phyloP scores from a whole-genome alignment of 1,140 invertebrate genomes.

The Cotesia vestalis region DNA sequence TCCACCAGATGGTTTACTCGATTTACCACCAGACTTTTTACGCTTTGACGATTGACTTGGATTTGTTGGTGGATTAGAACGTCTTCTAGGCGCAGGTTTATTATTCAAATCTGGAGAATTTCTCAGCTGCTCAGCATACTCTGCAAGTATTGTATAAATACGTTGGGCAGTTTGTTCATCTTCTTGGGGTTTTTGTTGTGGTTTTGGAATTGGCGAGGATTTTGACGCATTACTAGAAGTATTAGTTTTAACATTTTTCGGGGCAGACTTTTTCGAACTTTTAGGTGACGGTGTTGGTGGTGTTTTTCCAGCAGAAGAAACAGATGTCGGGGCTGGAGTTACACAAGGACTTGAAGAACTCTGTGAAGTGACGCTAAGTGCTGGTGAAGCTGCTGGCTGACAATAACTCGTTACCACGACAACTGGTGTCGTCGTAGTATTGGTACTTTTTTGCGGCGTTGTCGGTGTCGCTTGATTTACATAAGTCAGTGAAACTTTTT shows the following conservation, averaged over 20 bases:
- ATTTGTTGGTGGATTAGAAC: constrained; percentile 79
- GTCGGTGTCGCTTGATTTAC: constrained; percentile 59
- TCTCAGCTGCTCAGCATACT: constrained; percentile 81
- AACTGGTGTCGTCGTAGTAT: constrained; percentile 63
- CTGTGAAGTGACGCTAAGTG: constrained; percentile 70
- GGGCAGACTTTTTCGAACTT: constrained; percentile 66
- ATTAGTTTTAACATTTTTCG: constrained; percentile 68
- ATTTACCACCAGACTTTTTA: constrained; percentile 74
- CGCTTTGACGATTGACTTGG: constrained; percentile 75
- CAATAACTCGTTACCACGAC: constrained; percentile 71
- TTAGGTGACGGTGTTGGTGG: constrained; percentile 63
- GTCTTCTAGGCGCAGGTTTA: constrained; percentile 79
- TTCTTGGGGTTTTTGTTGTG: constrained; percentile 80
- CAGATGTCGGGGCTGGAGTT: constrained; percentile 65
- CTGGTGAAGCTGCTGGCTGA: constrained; percentile 70
- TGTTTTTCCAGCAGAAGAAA: constrained; percentile 58
- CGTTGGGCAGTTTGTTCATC: constrained; percentile 83
- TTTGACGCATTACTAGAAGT: constrained; percentile 69
- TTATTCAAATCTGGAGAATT: constrained; percentile 83
- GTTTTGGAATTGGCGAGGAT: constrained; percentile 73
- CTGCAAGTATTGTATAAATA: constrained; percentile 81
- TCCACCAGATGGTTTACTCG: constrained; percentile 64
- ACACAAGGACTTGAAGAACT: constrained; percentile 72
- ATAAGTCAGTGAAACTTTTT: constrained; percentile 63
- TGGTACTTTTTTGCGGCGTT: constrained; percentile 61